phyloP scores from a whole-genome alignment of 2,113 vertebrate genomes.

The Pampusana beccarii region DNA sequence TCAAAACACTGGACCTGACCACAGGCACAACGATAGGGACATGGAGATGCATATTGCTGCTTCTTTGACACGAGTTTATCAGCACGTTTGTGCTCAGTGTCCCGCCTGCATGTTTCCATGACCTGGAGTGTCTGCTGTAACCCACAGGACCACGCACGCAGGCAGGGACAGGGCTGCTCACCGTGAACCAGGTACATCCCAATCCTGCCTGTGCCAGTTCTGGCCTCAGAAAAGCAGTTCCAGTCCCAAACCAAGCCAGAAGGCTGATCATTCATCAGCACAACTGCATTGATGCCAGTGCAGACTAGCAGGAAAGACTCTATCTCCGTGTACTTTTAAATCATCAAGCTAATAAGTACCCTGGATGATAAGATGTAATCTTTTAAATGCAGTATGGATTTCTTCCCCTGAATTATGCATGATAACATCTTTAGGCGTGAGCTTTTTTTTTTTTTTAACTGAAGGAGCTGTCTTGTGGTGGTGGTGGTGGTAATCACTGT shows the following conservation, averaged over 20 bases:
- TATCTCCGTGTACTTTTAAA: constrained; percentile 10
- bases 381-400: constrained; percentile 72
- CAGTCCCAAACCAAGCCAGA: not conserved
- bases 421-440: constrained; percentile 55
- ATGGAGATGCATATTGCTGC: no score
- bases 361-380: constrained; percentile 67
- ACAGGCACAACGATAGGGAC: no score
- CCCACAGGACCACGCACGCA: accelerated
- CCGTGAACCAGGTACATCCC: accelerated
- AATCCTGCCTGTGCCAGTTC: not conserved
- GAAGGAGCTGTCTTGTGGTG: not conserved
- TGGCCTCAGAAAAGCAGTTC: not conserved
- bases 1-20: no score
- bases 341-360: constrained; percentile 63
- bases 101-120: no score
- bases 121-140: not conserved
- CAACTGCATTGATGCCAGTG: not conserved
- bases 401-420: constrained; percentile 61
- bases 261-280: not conserved
- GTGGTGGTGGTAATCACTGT: not conserved
- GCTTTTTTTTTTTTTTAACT: not conserved
- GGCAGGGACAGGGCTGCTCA: not conserved
- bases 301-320: not conserved
- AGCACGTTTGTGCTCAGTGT: no score
- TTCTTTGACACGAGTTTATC: no score